A percentile compares a stretch with the other conserved stretches of the same genome.
Evolutionary conservation across 1,140 invertebrate species (phyloP).

Genomic region (Leptoteleia sp.): DNA sequence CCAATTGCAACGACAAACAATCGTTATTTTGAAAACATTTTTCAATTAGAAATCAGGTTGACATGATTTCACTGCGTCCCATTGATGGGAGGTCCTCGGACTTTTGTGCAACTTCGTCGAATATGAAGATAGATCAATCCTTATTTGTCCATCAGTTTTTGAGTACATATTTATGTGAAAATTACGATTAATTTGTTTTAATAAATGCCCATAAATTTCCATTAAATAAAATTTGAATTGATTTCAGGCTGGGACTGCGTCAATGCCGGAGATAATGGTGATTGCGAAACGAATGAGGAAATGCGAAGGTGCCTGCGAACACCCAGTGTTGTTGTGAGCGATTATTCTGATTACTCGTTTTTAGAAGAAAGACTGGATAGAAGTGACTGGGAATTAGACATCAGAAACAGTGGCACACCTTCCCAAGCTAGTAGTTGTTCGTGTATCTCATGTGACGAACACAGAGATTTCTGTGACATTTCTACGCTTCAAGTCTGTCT

Average conservation of each 20-base stretch:
- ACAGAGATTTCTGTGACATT: constrained; percentile 70
- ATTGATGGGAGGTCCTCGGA: not conserved
- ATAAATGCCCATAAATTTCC: too few relatives aligned
- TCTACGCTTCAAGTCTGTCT: constrained; percentile 67
- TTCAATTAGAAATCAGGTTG: not conserved
- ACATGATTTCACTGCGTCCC: not conserved
- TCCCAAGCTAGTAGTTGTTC: constrained; percentile 77
- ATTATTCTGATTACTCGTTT: constrained; percentile 88
- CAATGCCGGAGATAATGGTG: constrained; percentile 73
- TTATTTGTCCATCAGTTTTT: constrained; percentile 1
- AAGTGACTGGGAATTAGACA: constrained; percentile 74
- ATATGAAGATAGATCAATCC: not conserved
- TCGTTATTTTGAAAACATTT: constrained; percentile 9
- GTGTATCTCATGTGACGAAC: constrained; percentile 75
- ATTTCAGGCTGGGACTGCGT: constrained; percentile 71
- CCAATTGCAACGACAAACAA: constrained; percentile 10
- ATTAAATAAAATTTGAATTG: not conserved
- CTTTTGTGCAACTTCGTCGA: not conserved
- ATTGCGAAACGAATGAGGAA: constrained; percentile 80
- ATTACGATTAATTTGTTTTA: too few relatives aligned
- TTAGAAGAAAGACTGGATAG: constrained; percentile 75
- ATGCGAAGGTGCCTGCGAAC: constrained; percentile 85
- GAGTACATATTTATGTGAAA: not conserved
- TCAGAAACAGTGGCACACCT: constrained; percentile 68
- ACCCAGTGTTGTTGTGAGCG: constrained; percentile 91